Evolutionary conservation across 2,888 invertebrate species (phyloP), one percentile per base, ranked within the genome.

Genomic region (Buathra laborator): DNA sequence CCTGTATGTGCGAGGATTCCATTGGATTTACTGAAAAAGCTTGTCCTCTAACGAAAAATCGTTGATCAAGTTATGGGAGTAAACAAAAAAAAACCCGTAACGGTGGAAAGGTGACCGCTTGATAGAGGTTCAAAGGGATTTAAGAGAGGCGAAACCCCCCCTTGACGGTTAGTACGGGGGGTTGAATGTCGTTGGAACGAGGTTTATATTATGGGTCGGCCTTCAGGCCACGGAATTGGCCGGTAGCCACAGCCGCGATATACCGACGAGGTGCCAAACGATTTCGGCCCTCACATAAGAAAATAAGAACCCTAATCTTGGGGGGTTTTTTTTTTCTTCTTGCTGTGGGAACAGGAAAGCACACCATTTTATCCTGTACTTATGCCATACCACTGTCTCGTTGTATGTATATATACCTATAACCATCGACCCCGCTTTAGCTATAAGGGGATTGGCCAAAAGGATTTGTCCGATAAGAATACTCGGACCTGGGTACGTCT

Each of bases 301-400:
- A 87, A 88, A 88, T 87, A 87, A 88, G 81, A 87, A 72, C 81
- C 87, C 83, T 82, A 88, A 87, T 85, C 83, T 78, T 80, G 32
- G 43, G 72, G 62, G 59, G 44, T 56, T 62, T 67, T 56, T 68
- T 80, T 77, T 66, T 56, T 64, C 43, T 32, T 37, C 19, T 44
- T 43, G 67, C 71, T 37, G 24, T 43, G 70, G 43, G 37, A 74
- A 53, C 59, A 59, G 74, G 44, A 53, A 75, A 62, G 53, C 75
- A 78, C 68, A 78, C 68, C 78, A 66, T 79, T 85, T 74, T 81
- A 83, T 68, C 81, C 74, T 37, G 16, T 43, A 16, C 43, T 66
- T 66, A 66, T 37, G 37, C 16, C 66, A 59, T 24, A 62, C 19
- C 32, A n/a, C 19, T 5, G 62, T 37, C 16, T 12, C 44, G n/a